These are phyloP conservation scores for Drosophila atripex DNA, from an alignment of 2,888 invertebrate genomes.

Conservation along the genomic window DNA sequence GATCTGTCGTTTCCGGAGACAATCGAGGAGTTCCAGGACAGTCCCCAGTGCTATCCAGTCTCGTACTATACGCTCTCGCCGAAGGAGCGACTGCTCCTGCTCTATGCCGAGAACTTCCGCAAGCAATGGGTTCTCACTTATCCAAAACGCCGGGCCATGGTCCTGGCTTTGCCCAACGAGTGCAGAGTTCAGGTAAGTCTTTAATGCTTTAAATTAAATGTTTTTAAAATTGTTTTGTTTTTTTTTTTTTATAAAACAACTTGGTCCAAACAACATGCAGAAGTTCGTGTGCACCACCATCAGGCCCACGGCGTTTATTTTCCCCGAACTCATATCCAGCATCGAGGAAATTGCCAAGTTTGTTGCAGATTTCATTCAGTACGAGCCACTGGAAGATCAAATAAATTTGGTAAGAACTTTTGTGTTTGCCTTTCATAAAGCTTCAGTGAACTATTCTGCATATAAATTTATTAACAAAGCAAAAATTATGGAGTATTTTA, in stretches of 20 bases:
- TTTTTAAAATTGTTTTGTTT: neutral
- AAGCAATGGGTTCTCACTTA: conserved; percentile 87
- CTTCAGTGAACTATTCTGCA: neutral
- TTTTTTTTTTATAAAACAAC: neutral
- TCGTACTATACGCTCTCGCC: conserved; percentile 87
- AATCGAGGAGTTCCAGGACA: conserved; percentile 74
- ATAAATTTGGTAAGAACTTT: conserved; percentile 87
- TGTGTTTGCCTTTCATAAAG: neutral
- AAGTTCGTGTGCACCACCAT: conserved; percentile 95
- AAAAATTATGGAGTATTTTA: neutral
- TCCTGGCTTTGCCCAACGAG: conserved; percentile 90
- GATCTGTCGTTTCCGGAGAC: conserved; percentile 82
- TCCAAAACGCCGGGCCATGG: conserved; percentile 87
- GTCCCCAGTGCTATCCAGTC: conserved; percentile 86
- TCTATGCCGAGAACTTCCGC: conserved; percentile 92
- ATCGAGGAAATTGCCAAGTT: conserved; percentile 90
- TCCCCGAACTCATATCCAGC: conserved; percentile 86
- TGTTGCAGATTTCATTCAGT: conserved; percentile 91
- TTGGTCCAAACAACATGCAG: conserved; percentile 84
- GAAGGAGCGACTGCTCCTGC: conserved; percentile 89
- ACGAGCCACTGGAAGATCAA: conserved; percentile 88
- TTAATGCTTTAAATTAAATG: neutral
- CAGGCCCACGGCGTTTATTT: conserved; percentile 90
- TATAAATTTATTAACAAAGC: neutral
- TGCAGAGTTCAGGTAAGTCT: conserved; percentile 88